phyloP scores from a whole-genome alignment of 2,888 invertebrate genomes.

The Melanchra persicariae region DNA sequence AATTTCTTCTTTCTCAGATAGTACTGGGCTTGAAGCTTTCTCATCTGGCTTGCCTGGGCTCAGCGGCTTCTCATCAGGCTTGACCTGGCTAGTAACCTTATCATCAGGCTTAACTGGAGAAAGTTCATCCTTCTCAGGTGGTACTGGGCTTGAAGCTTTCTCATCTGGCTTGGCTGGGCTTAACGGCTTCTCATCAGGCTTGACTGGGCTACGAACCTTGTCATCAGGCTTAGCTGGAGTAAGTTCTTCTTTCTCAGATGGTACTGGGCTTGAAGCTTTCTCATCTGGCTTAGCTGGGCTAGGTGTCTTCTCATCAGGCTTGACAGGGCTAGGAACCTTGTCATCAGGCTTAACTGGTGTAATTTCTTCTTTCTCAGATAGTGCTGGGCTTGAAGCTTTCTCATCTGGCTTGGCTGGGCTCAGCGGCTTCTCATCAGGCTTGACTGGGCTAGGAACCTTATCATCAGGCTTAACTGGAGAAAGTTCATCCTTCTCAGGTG shows the following conservation, averaged over 20 bases:
- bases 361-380: conserved; percentile 18
- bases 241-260: neutral
- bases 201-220: neutral
- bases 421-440: neutral
- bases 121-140: neutral
- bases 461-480: neutral
- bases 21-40: conserved; percentile 18
- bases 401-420: neutral
- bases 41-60: conserved; percentile 34
- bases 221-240: conserved; percentile 16
- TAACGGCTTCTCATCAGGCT: conserved; percentile 11
- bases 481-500: conserved; percentile 24
- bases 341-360: neutral
- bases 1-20: too few relatives aligned
- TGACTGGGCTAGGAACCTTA: neutral
- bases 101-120: conserved; percentile 5
- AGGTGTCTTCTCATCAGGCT: neutral
- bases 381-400: neutral
- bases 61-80: conserved; percentile 15
- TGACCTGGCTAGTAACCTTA: neutral
- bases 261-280: neutral
- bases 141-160: neutral
- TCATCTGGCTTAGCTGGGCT: neutral
- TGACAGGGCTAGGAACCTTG: neutral
- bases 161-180: conserved; percentile 12